A percentile compares a stretch with the other conserved stretches of the same genome.
These are phyloP conservation scores for Caenorhabditis sp. DNA, from an alignment of 2,888 invertebrate genomes.

Conservation along the genomic window DNA sequence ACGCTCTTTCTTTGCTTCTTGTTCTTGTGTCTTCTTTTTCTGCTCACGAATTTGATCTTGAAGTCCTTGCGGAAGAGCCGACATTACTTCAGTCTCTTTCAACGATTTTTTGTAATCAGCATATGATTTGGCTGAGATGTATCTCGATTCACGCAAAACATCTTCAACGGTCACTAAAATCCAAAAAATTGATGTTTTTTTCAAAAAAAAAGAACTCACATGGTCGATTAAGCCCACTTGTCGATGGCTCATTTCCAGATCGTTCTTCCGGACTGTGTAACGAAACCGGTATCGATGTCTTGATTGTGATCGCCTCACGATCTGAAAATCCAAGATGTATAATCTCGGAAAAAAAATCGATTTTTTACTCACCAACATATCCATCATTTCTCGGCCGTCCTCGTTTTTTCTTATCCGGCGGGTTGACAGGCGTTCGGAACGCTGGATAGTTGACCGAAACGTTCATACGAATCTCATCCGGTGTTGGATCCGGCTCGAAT, in stretches of 20 bases:
- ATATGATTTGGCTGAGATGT: background rate
- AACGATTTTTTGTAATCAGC: background rate
- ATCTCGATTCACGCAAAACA: background rate
- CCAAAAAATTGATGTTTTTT: too few relatives aligned
- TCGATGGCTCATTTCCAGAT: background rate
- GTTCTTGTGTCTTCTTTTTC: background rate
- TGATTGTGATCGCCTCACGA: background rate
- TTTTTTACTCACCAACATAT: background rate
- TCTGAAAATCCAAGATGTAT: too few relatives aligned
- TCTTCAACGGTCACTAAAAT: background rate
- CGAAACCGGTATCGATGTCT: background rate
- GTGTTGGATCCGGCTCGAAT: conserved; percentile 1
- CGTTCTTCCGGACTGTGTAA: conserved; percentile 1
- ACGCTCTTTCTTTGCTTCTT: background rate
- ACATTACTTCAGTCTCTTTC: background rate
- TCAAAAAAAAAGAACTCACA: background rate
- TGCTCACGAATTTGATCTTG: background rate
- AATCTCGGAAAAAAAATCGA: too few relatives aligned
- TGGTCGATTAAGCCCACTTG: background rate
- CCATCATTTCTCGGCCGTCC: background rate
- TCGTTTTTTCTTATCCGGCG: conserved; percentile 4
- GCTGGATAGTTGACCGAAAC: too few relatives aligned
- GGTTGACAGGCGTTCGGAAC: background rate
- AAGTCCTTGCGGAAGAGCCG: background rate
- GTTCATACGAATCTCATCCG: background rate